phyloP scores from a whole-genome alignment of 2,888 invertebrate genomes.

The Hololepta plana region DNA sequence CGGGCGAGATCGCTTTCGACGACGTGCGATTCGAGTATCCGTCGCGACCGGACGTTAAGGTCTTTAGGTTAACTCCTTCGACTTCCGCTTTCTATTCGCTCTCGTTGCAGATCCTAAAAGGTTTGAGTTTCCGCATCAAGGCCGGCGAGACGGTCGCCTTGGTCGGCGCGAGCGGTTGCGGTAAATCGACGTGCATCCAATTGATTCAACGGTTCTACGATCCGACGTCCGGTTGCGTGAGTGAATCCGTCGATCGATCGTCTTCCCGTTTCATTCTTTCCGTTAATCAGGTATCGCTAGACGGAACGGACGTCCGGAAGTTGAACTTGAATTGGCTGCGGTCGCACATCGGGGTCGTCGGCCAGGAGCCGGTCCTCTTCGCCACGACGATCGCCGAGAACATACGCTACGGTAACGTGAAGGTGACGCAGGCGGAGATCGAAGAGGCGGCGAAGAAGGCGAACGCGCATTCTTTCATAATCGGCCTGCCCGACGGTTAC shows the following conservation, averaged over 20 bases:
- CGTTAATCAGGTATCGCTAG: constrained; percentile 42
- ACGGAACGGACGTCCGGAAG: constrained; percentile 41
- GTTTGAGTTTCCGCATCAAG: constrained; percentile 42
- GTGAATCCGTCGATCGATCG: constrained; percentile 13
- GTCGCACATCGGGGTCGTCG: constrained; percentile 62
- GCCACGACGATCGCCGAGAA: constrained; percentile 65
- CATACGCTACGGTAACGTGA: constrained; percentile 51
- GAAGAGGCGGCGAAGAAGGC: constrained; percentile 51
- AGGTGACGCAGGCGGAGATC: constrained; percentile 45
- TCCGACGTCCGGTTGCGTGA: constrained; percentile 42
- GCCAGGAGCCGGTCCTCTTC: constrained; percentile 76
- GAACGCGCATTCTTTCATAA: constrained; percentile 61
- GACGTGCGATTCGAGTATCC: constrained; percentile 69
- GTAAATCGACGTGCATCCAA: constrained; percentile 59
- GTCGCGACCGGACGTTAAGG: constrained; percentile 53
- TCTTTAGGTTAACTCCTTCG: constrained; percentile 17
- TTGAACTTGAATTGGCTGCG: constrained; percentile 60
- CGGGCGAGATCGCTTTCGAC: constrained; percentile 51
- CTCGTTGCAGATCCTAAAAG: constrained; percentile 36
- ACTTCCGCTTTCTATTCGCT: constrained; percentile 5
- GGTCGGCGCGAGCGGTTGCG: constrained; percentile 54
- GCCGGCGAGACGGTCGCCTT: constrained; percentile 58
- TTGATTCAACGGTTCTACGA: constrained; percentile 57
- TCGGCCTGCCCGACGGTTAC: constrained; percentile 56
- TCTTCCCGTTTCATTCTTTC: not conserved